Percentiles rank a stretch among this genome's conserved stretches.
Conservation (phyloP, 2,888 invertebrate species). For the Ceratothoa steindachneri region DNA sequence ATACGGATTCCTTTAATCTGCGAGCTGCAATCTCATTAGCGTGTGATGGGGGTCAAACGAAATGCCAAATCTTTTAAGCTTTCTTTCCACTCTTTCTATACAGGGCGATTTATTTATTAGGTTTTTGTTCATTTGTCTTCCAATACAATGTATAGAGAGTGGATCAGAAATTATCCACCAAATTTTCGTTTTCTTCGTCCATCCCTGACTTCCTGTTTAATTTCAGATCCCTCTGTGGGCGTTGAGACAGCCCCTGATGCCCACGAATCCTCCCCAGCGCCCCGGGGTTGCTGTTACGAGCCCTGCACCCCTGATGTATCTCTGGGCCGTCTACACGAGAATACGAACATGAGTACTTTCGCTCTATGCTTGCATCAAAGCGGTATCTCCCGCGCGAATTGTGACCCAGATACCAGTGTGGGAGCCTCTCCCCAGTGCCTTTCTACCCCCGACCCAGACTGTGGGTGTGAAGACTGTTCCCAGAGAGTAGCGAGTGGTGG, state of each 20-base stretch:
- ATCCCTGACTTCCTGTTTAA: not conserved
- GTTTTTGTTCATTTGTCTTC: too few species aligned
- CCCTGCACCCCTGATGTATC: not conserved
- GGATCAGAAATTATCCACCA: too few species aligned
- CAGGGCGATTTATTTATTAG: too few species aligned
- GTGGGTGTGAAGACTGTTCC: not conserved
- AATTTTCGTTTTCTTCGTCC: too few species aligned
- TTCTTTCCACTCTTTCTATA: too few species aligned
- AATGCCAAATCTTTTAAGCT: too few species aligned
- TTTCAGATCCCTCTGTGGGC: not conserved
- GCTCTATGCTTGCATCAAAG: not conserved
- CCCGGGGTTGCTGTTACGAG: not conserved
- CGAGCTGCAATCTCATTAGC: too few species aligned
- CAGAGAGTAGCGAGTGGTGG: not conserved
- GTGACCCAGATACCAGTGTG: not conserved
- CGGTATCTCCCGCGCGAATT: not conserved
- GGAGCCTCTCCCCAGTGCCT: slow-evolving; percentile 8
- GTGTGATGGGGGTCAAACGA: too few species aligned
- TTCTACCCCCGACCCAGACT: not conserved
- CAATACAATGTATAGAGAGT: too few species aligned
- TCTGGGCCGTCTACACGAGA: not conserved
- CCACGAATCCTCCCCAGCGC: not conserved
- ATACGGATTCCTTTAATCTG: too few species aligned
- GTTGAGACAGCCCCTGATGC: not conserved
- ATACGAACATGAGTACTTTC: not conserved